Base-by-base conservation (phyloP, 2,113 vertebrate species). In the Phylloscopus trochilus region DNA sequence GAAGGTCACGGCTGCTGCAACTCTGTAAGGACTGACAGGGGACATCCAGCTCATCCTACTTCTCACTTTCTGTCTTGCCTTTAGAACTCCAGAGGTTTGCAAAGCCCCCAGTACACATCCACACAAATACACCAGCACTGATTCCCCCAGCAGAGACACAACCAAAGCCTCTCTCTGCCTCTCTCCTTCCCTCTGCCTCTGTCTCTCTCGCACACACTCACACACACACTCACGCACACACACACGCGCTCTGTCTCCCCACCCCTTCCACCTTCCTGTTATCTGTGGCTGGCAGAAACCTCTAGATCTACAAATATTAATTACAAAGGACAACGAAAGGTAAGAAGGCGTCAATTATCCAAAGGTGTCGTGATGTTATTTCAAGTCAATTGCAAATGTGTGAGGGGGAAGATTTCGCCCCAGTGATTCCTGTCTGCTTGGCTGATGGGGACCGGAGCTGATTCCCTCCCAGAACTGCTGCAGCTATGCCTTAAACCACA, bases 321-420 rank as follows among this genome's bases (percentile, higher is more conserved):
- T 97, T 93, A 93, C 97, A 92, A 97, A 97, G 96, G 96, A 97
- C 97, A 95, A 94, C 93, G 89, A 90, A 98, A 98, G 98, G 98
- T 98, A 98, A 98, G 98, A 93, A 90, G 97, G 94, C 89, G 70
- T 97, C 95, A 97, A 97, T 98, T 98, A 98, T 98, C 97, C 96
- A 95, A 95, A 97, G 96, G 94, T 97, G 97, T 94, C 92, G 96
- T 97, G 96, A 93, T 96, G 92, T 97, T 96, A 96, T 96, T 97
- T 97, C 89, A 90, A 97, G 96, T 95, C 95, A 96, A 92, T 96
- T 96, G 95, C 94, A 96, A 96, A 94, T 96, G 89, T 94, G 86
- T 88, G 95, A 97, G 92, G 93, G 96, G 96, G 94, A 97, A 93
- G 97, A 97, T 97, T 97, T 97, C 89, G 16, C 96, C 95, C 96